Evolutionary conservation across 2,888 invertebrate species (phyloP), one percentile per base, ranked within the genome.

Genomic region (Ochropacha duplaris): DNA sequence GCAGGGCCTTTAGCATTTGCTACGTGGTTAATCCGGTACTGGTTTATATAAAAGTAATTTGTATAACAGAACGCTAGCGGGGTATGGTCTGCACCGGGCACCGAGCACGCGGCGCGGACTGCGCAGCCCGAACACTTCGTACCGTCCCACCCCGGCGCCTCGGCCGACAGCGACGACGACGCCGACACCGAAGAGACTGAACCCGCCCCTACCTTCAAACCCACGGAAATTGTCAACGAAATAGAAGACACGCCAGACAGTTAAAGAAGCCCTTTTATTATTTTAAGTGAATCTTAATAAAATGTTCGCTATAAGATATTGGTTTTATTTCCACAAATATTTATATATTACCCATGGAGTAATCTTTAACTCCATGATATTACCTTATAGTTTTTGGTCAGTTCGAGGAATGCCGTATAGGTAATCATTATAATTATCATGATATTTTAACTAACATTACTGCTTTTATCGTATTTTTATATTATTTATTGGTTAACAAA

Each of bases 111-210:
- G 19, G n/a, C 71, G 68, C 0, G 14, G 69, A 0, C 60, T 59
- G 0, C 64, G 0, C 59, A 71, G 28, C 68, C 65, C 55, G 72
- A 71, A 0, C 89, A 94, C 52, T 94, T 94, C 71, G 93, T 95
- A 56, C 94, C 95, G 0, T 91, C 94, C 50, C 95, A 96, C 89
- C 96, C 96, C 50, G 96, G 95, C 49, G 95, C 95, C 31, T 94
- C 94, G 61, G 93, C 93, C 1, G 95, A 95, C 73, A 94, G 94
- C 72, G 95, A 95, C 73, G 94, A 94, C 64, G 94, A 94, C 0
- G 83, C 64, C 14, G 54, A 72, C 16, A 83, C 64, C 14, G 54
- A 72, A n/a, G 39, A 34, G n/a, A 4, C 14, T 36, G 36, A 36
- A n/a, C 36, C n/a, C 36, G 5, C 36, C 1, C 57, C 55, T 12